Evolutionary conservation across 35 echinoderm and acorn worm genomes (phyloP), one percentile per base, ranked within the genome.

Genomic region (Nesometra sesokonis): DNA sequence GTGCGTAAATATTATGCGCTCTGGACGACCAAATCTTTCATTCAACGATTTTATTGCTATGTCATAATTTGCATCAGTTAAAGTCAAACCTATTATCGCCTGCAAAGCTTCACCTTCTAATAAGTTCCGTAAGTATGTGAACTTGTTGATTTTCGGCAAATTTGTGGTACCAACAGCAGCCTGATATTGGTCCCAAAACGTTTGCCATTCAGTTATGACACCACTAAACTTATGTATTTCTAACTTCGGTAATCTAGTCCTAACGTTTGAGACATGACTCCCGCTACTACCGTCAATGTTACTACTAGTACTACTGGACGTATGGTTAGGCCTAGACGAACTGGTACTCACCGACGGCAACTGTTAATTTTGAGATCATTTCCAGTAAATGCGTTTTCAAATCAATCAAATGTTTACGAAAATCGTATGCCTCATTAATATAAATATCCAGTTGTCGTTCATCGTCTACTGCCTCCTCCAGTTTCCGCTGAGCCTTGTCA

Each of bases 201-300:
- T 86, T 38, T 86, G 67, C 77, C 85, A 36, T 34, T 86, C 85
- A 78, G 77, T 34, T 77, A 86, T 86, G 11, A 78, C 57, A 4
- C 85, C 85, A 78, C 85, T 78, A 30, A 86, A 86, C 34, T 78
- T 86, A 11, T 77, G 33, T 35, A 86, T 86, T 37, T 86, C 85
- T n/a, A 86, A 35, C 30, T 35, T 34, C 35, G 85, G 85, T 11
- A 86, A 30, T 37, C 30, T 86, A 5, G 85, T 79, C 47, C 13
- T 15, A 84, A 3, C 1, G 2, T 47, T 32, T 17, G 35, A n/a
- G 13, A 34, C 13, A 34, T 29, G 31, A 35, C 31, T 35, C 0
- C 35, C 82, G 33, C 30, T 77, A 87, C 35, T 39, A 36, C 9
- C 30, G 85, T 77, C 38, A 84, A 23, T 43, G 29, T 84, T 17